Base-by-base conservation (phyloP, 2,113 vertebrate genomes). In the Marmota monax region DNA sequence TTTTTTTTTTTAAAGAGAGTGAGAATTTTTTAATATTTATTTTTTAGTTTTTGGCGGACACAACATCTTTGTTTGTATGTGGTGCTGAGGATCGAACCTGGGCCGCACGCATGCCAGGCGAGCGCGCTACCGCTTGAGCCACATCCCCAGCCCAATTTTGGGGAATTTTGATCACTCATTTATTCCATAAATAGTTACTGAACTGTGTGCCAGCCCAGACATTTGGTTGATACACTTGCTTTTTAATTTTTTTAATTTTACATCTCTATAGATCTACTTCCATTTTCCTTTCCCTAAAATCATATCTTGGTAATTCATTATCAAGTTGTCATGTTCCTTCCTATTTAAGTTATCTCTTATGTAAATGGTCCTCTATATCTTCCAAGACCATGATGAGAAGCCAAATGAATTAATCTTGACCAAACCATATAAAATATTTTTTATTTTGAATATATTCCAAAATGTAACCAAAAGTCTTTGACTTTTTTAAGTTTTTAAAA, bases 161-260 rank as follows among this genome's bases (percentile, higher is more conserved):
- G 48, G 42, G 22, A 16, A 67, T 88, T 95, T 80, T 85, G 29
- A 25, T 90, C 48, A 51, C 39, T 34, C 74, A 65, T 45, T 45
- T 45, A 45, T 70, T 76, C 70, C 61, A 86, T 61, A 53, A 87
- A n/a, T 25, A 89, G 85, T 92, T 83, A 85, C 13, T 78, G n/a
- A 94, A 86, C 8, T 48, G 29, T 14, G 72, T 48, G 29, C 14
- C 53, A 67, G 53, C 84, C 67, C 29, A 79, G 51, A 39, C 51
- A 85, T 86, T 94, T 90, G 27, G 1, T 32, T 95, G 73, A 84
- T 56, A 48, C 34, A 83, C 51, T 92, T 84, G 32, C 70, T 79
- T 93, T 96, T 90, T 39, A 90, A 95, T 48, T 9, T 84, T 58
- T 93, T 86, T 22, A 48, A 10, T 23, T 92, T 94, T 89, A 39